Base-by-base conservation (phyloP, 2,113 vertebrate species). In the Climacteris rufus region DNA sequence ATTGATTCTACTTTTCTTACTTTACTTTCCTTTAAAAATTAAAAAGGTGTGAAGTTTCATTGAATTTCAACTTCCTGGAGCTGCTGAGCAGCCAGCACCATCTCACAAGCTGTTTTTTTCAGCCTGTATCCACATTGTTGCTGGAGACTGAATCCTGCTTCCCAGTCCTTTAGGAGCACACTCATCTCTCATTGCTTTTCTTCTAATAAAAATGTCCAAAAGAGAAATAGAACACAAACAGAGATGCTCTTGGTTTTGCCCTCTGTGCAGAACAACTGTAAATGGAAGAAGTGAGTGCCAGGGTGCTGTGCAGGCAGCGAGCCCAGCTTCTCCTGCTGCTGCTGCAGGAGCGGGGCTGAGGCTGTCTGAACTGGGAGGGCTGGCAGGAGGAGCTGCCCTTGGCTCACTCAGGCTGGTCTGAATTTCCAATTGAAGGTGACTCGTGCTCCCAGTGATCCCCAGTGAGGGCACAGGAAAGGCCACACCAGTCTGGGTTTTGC, bases 331-430 rank as follows among this genome's bases (percentile, higher is more conserved):
- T 60, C 49, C 31, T 61, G 0, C 3, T 37, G 30, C 3, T n/a
- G 9, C 23, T 6, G 68, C 20, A 12, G 35, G 24, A 4, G 2
- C 0, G 1, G 2, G 7, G 1, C 9, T 0, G n/a, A 22, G 0
- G 44, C 19, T 19, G 15, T 14, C 59, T 31, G 59, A 52, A 6
- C 21, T 17, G 60, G 37, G 13, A 37, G 6, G 7, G 15, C 52
- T 11, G 61, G 22, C 22, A 57, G 50, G 3, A 33, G 49, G 13
- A 82, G 61, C 37, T 60, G 33, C 37, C 22, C 8, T 3, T 1
- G 3, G 60, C 20, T 6, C 64, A 5, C 6, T 1, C 13, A 19
- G 60, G 28, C 13, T 35, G 61, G 3, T 19, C 64, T 2, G 8
- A 3, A 1, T 11, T 11, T 4, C 2, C 11, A 18, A 3, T 2